Conservation (phyloP, 2,797 vertebrate species). For the Natrix natrix region DNA sequence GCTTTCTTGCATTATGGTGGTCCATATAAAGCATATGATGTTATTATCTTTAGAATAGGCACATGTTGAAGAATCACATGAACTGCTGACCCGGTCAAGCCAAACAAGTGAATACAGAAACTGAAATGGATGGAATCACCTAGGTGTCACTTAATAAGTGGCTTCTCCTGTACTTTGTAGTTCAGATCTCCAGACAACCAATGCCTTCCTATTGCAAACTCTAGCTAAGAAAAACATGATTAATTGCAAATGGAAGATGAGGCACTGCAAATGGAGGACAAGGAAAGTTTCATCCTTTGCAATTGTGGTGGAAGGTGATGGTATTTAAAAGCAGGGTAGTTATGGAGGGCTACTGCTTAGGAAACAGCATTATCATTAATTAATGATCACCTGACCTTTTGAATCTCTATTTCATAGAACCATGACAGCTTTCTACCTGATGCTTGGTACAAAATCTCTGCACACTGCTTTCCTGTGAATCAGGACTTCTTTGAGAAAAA, state of each 20-base stretch:
- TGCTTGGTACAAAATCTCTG: neutral
- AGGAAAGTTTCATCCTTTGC: slow-evolving; percentile 25
- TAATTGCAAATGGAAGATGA: slow-evolving; percentile 19
- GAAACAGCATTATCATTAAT: neutral
- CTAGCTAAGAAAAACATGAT: neutral
- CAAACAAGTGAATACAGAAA: neutral
- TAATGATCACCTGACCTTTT: neutral
- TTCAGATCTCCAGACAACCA: neutral
- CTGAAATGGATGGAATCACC: neutral
- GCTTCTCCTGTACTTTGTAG: neutral
- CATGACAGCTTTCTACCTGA: neutral
- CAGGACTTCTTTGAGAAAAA: neutral
- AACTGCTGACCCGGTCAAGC: neutral
- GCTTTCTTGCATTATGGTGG: neutral
- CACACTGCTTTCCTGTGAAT: neutral
- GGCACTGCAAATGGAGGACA: slow-evolving; percentile 33
- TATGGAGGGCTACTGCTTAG: neutral
- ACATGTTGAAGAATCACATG: neutral
- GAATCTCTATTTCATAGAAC: neutral
- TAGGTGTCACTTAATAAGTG: neutral
- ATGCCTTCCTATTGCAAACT: neutral
- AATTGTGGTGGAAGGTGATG: neutral
- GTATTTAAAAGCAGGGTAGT: neutral
- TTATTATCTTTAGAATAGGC: neutral
- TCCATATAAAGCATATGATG: neutral